These are phyloP conservation scores for Gymnocephalus cernua DNA, from an alignment of 2,113 vertebrate species.

Conservation along the genomic window DNA sequence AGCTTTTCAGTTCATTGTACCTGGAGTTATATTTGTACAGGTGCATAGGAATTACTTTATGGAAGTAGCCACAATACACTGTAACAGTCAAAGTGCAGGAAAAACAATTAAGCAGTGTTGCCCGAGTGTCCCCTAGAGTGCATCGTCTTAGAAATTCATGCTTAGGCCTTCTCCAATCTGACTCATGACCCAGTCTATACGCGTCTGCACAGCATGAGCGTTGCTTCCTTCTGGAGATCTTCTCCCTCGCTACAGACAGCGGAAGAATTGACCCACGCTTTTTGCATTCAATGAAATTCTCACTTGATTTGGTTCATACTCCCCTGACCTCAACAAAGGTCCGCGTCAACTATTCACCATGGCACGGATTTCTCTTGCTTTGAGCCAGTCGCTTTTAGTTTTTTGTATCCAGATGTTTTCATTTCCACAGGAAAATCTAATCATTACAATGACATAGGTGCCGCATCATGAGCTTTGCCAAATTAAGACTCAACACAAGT, in stretches of 20 bases:
- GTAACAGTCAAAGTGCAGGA: neutral
- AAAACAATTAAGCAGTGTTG: neutral
- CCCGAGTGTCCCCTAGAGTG: neutral
- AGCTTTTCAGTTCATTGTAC: constrained; percentile 1
- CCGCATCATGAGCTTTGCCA: constrained; percentile 4
- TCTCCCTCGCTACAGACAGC: constrained; percentile 13
- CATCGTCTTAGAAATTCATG: constrained; percentile 18
- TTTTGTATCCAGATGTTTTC: constrained; percentile 30
- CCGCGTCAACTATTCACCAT: constrained; percentile 12
- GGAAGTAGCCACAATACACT: neutral
- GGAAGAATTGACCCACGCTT: constrained; percentile 29
- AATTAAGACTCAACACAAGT: constrained; percentile 16
- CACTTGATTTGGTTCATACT: constrained; percentile 28
- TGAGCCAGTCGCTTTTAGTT: constrained; percentile 1
- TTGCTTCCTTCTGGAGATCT: constrained; percentile 35
- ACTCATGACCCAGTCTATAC: constrained; percentile 20
- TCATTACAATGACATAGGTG: neutral
- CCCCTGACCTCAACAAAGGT: constrained; percentile 7
- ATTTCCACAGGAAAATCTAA: constrained; percentile 22
- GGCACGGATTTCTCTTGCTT: neutral
- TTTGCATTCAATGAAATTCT: constrained; percentile 37
- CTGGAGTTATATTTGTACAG: constrained; percentile 4
- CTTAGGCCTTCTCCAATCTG: constrained; percentile 30
- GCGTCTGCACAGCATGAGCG: constrained; percentile 35
- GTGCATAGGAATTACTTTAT: neutral